Base-by-base conservation (phyloP, 2,113 vertebrate species). In the Haplochromis vanheusdeni region DNA sequence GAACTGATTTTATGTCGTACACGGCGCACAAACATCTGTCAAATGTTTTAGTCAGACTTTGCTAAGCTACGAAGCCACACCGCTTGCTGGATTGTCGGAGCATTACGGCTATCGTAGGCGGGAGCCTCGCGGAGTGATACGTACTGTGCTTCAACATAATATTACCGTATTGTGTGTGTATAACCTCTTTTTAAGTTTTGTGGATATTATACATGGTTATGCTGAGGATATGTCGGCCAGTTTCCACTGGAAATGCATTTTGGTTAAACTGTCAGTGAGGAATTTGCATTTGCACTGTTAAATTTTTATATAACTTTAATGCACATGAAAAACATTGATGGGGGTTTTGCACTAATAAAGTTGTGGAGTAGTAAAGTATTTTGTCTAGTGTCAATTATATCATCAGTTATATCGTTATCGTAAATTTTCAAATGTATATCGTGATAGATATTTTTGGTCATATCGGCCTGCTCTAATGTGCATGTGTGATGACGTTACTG, bases 41-140 rank as follows among this genome's bases (percentile, higher is more conserved):
- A 52, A 1, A 52, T 52, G 47, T 10, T 52, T 21, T 0, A 21
- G 19, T 52, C 0, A 3, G 2, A n/a, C 19, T 52, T 52, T 11
- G 51, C 19, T 52, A 21, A 52, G 9, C 19, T 52, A 52, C 5
- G 1, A 11, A 11, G 0, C 9, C 2, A 0, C 5, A 12, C 2
- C 0, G 2, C 51, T 54, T 54, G 2, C 21, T 54, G 10, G 10
- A 21, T 11, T 21, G 51, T 54, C 1, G 1, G 51, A 0, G 51
- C 19, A 4, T 54, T 52, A 6, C 0, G 0, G n/a, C 51, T 54
- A 10, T 0, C 3, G 3, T 21, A 54, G n/a, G n/a, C 5, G 2
- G 51, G 9, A 0, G 9, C 9, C 51, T 54, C 3, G 3, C 1
- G 1, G 51, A 54, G n/a, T 21, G 1, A 54, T 11, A 54, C 3